A percentile compares a stretch with the other conserved stretches of the same genome.
These are phyloP conservation scores for Sphaerophoria taeniata DNA, from an alignment of 2,888 invertebrate genomes.

Conservation along the genomic window DNA sequence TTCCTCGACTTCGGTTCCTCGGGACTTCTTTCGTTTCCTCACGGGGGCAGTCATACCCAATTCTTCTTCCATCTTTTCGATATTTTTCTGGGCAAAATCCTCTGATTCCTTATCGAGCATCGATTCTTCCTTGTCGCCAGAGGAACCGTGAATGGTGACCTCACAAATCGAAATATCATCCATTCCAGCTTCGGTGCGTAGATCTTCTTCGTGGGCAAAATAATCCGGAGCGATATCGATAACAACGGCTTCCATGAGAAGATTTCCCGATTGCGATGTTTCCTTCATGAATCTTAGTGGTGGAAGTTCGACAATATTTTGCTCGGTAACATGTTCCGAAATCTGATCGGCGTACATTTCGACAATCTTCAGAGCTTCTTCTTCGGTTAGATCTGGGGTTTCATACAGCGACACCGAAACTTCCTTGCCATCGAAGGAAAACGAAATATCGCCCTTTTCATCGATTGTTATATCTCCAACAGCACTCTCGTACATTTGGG, in stretches of 20 bases:
- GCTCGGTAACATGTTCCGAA: conserved; percentile 93
- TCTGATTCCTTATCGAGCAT: conserved; percentile 84
- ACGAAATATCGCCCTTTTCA: conserved; percentile 93
- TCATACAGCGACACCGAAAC: conserved; percentile 95
- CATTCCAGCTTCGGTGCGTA: conserved; percentile 93
- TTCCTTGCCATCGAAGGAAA: conserved; percentile 96
- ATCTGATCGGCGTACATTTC: conserved; percentile 97
- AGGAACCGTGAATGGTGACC: conserved; percentile 86
- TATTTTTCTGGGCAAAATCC: conserved; percentile 81
- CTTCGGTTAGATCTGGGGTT: conserved; percentile 95
- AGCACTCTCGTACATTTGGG: conserved; percentile 93
- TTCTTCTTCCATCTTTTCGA: conserved; percentile 84
- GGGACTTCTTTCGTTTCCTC: conserved; percentile 86
- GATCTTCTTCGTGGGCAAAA: conserved; percentile 90
- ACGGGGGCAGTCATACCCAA: conserved; percentile 85
- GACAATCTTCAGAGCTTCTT: conserved; percentile 94
- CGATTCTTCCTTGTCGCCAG: conserved; percentile 83
- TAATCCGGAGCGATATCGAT: conserved; percentile 95
- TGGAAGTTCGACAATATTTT: conserved; percentile 93
- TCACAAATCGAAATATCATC: conserved; percentile 93
- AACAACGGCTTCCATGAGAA: conserved; percentile 95
- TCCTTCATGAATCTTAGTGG: conserved; percentile 94
- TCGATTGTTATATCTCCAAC: conserved; percentile 90
- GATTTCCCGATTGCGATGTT: conserved; percentile 93
- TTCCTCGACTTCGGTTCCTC: conserved; percentile 86